Base-by-base conservation (phyloP, 2,113 vertebrate genomes). In the Tyrannus savana region DNA sequence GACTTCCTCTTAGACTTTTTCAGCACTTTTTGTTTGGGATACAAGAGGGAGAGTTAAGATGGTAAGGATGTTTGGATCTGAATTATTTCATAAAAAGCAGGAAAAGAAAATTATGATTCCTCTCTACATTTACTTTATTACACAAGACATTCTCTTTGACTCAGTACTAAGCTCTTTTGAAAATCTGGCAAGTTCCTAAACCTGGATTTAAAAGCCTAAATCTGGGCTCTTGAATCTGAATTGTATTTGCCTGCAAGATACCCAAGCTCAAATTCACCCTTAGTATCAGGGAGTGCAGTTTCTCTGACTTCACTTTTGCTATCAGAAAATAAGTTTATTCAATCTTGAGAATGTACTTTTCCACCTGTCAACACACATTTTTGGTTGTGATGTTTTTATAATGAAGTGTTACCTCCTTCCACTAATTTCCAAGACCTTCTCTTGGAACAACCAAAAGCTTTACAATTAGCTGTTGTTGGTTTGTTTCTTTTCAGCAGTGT, bases 401-500 rank as follows among this genome's bases (percentile, higher is more conserved):
- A 96, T 35, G 87, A 90, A 59, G 46, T 16, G 92, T 96, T 88
- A 79, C 81, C 46, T 86, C 83, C 50, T 67, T 71, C 81, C 53
- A 78, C 91, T 89, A 53, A 95, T 93, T 95, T 90, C 87, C 75
- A 89, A 87, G 42, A 60, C n/a, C 86, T 93, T 85, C 93, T 79
- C 66, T 42, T 71, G 73, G 94, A 97, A 82, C 44, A 62, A 50
- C 53, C 77, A 50, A 67, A 93, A 93, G 37, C 39, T 80, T 91
- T 77, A 96, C 86, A 86, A 81, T 87, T 81, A 84, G 74, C 79
- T 89, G 53, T 49, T 79, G 68, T 74, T 80, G 46, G 44, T 76
- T 91, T 80, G 75, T 84, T 97, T 91, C 74, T 93, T 93, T 84
- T 93, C 73, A 82, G 37, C 73, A 89, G 75, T 84, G 44, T 62